phyloP scores from a whole-genome alignment of 1,140 invertebrate species.

The Drosophila obscura region DNA sequence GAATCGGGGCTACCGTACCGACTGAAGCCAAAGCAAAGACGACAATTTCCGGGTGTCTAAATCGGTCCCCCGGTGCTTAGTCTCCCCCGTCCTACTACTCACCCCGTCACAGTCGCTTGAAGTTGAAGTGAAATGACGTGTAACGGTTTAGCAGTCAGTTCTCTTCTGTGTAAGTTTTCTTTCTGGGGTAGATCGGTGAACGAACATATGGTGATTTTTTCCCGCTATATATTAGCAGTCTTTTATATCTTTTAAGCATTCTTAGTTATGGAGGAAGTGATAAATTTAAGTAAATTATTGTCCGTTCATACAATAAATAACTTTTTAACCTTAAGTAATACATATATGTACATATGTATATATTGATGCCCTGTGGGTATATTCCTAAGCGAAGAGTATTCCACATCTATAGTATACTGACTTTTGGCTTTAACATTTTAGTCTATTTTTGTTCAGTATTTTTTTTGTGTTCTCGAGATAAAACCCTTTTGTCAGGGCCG shows the following conservation, averaged over 20 bases:
- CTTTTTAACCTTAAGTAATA: no score
- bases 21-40: slow-evolving; percentile 47
- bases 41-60: slow-evolving; percentile 78
- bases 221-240: no score
- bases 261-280: no score
- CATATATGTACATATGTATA: no score
- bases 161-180: not conserved
- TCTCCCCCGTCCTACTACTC: not conserved
- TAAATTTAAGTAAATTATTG: no score
- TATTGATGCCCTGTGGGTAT: no score
- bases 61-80: slow-evolving; percentile 46
- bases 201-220: not conserved
- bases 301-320: no score
- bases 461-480: slow-evolving; percentile 10
- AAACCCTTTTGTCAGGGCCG: slow-evolving; percentile 9
- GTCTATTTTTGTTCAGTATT: slow-evolving; percentile 13
- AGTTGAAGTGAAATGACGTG: slow-evolving; percentile 59
- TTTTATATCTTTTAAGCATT: no score
- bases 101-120: slow-evolving; percentile 56
- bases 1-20: slow-evolving; percentile 3
- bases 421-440: not conserved
- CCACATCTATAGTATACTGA: no score
- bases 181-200: slow-evolving; percentile 18
- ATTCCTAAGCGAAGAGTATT: no score
- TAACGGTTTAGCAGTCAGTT: slow-evolving; percentile 32